Evolutionary conservation across 2,888 invertebrate genomes (phyloP), one percentile per base, ranked within the genome.

Genomic region (Heliconius hortense): DNA sequence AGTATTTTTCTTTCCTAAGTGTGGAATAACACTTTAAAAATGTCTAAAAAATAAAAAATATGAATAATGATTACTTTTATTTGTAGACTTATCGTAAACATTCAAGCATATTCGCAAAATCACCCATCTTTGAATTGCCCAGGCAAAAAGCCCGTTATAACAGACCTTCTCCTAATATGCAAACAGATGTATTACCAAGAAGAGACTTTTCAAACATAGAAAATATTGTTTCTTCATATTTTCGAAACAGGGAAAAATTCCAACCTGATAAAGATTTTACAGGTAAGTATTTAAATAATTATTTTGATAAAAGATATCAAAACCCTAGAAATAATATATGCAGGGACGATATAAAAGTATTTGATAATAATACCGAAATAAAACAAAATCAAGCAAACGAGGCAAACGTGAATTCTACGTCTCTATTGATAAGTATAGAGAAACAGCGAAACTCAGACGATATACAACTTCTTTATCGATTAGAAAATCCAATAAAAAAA

Each of bases 161-260:
- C 77, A 43, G 70, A 31, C 62, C 35, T 35, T 71, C 73, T n/a
- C 76, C 62, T 31, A 26, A 72, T 5, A 77, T 84, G 2, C 84
- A 81, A 79, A 82, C 82, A 64, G 86, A 88, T 63, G 88, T 90
- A 0, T 63, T 76, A 18, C 85, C 89, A 10, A 83, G 89, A 79
- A 90, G 83, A 84, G 87, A 90, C 56, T 90, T 89, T 74, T 82
- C 85, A 3, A 82, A 82, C 7, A 80, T 83, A 43, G 39, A 24
- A 43, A 39, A 43, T 21, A 43, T 62, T 28, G 24, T 60, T 11
- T 18, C 71, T 21, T 26, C 39, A 43, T 60, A 71, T 43, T 62
- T 43, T 39, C 10, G 35, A 39, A 71, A 26, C 10, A 35, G 62
- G 13, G 28, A 43, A 60, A 26, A 43, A 15, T 48, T 11, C 0